Base-by-base conservation (phyloP, 2,113 vertebrate species). In the Willisornis vidua region DNA sequence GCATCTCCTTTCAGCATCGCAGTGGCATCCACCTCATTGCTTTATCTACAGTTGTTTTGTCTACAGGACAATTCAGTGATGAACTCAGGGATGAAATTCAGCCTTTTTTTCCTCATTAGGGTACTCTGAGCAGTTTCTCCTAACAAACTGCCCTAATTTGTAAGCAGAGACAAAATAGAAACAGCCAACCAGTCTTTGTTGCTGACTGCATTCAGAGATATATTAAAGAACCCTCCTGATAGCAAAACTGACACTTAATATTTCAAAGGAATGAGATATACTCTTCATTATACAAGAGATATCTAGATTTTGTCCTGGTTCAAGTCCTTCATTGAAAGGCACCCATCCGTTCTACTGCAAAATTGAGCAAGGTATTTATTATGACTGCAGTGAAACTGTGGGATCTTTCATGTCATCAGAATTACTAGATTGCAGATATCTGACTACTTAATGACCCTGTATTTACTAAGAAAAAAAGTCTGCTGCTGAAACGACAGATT, bases 371-470 rank as follows among this genome's bases (percentile, higher is more conserved):
- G 25, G 67, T 81, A 57, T 61, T 82, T 93, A 59, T 88, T 71
- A 74, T 70, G 52, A 49, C 55, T 59, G 6, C 35, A 54, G n/a
- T 59, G 24, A 93, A 74, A 68, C 15, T 89, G n/a, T 79, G 18
- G 12, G 39, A 58, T 84, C 68, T 89, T 96, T 93, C 90, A 87
- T 81, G 86, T 90, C 19, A 58, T 85, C 37, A 73, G 33, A 26
- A 54, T 76, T 91, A 65, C 13, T 77, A 77, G 37, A 75, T 15
- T 74, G 33, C 24, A 93, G 41, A 68, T 89, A 70, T 80, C 61
- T 93, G 71, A 92, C 51, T 95, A 84, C 28, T 87, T 88, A 87
- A 95, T 89, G 61, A 86, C 23, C 16, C 88, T 86, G 26, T 65
- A 77, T 95, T 82, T 95, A 65, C 28, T 33, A 39, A 90, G n/a